Conservation (phyloP, 2,113 vertebrate genomes). For the Rhagologus leucostigma region DNA sequence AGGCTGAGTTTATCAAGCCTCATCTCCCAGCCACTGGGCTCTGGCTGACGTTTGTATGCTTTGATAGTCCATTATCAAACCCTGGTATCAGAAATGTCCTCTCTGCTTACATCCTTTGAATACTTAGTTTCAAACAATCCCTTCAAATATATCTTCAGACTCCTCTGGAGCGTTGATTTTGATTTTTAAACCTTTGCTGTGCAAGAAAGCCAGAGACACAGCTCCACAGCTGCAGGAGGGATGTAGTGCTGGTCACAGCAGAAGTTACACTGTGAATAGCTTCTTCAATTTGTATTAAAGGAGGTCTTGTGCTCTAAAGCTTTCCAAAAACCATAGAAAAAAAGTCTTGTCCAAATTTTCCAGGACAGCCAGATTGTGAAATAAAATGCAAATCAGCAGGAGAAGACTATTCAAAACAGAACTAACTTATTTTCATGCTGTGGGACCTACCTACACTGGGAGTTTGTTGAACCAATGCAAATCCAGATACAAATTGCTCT, state of each 20-base stretch:
- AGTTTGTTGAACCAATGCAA: background rate
- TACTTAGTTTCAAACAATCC: background rate
- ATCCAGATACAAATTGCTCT: background rate
- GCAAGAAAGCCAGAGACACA: background rate
- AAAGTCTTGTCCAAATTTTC: background rate
- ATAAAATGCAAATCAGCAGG: background rate
- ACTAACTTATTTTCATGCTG: background rate
- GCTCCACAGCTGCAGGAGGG: background rate
- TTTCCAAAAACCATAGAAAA: background rate
- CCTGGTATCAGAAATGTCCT: background rate
- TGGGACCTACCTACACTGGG: background rate
- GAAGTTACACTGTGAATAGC: background rate
- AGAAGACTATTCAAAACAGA: background rate
- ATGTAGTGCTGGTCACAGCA: background rate
- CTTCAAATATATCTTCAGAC: background rate
- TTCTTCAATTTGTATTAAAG: background rate
- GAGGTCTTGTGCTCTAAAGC: background rate
- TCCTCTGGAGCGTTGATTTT: background rate
- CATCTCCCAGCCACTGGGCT: background rate
- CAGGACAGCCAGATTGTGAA: background rate
- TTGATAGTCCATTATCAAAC: background rate
- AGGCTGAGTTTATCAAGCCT: background rate
- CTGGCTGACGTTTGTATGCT: background rate
- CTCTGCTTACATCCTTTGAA: background rate
- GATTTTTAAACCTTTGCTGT: background rate